phyloP scores from a whole-genome alignment of 2,797 vertebrate species.

The Pristis pectinata region DNA sequence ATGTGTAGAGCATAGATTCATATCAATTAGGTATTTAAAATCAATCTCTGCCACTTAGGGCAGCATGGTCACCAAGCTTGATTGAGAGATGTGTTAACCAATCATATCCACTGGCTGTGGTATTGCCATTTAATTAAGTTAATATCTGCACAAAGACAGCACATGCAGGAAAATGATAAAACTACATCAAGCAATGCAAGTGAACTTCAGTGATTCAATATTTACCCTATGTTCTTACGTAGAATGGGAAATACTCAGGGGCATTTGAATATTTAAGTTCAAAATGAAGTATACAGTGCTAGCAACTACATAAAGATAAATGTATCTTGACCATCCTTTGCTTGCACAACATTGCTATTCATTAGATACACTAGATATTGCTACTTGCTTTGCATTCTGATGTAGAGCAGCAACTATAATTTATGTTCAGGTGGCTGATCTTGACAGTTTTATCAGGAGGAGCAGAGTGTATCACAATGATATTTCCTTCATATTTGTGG shows the following conservation, averaged over 20 bases:
- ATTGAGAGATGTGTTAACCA: too few species aligned
- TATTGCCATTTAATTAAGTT: background rate
- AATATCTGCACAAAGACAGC: background rate
- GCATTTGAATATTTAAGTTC: background rate
- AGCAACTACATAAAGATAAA: background rate
- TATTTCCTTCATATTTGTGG: too few species aligned
- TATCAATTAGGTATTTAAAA: too few species aligned
- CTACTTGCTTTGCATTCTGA: too few species aligned
- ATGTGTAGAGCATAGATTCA: too few species aligned
- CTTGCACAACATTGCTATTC: background rate
- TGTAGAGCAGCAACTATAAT: too few species aligned
- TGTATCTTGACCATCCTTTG: background rate
- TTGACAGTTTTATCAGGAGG: too few species aligned
- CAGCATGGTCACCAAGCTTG: too few species aligned
- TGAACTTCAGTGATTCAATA: background rate
- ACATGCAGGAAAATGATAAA: background rate
- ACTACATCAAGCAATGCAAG: background rate
- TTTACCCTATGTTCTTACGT: background rate
- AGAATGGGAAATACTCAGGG: background rate
- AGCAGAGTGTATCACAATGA: too few species aligned
- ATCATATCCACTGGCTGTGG: too few species aligned
- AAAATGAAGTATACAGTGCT: background rate
- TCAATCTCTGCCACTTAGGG: too few species aligned
- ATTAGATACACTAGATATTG: background rate
- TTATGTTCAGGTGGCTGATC: too few species aligned